Base-by-base conservation (phyloP, 2,797 vertebrate species). In the Hippopotamyrus pictus region DNA sequence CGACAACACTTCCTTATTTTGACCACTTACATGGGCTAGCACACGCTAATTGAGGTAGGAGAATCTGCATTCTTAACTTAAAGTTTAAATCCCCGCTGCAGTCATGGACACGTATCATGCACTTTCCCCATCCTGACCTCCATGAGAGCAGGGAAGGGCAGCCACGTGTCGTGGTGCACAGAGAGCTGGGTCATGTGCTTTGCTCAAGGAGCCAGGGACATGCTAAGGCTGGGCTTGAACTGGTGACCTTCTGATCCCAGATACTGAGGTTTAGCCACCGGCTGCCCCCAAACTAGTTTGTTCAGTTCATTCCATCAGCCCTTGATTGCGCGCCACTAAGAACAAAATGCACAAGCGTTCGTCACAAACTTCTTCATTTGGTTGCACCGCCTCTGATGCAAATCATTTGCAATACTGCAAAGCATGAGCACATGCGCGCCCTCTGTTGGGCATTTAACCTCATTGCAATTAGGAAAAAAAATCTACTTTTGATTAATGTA, bases 221-320 rank as follows among this genome's bases (percentile, higher is more conserved):
- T 62, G 57, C 57, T 9, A 22, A 62, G n/a, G n/a, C n/a, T 62
- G 57, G 57, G 57, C n/a, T 25, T 25, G n/a, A 25, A 25, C 57
- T 62, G 57, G 57, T 22, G 22, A 62, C 57, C 57, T 62, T 62
- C n/a, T 62, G n/a, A 62, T 62, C 57, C 3, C 57, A 25, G n/a
- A 62, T 25, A 62, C n/a, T 25, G 57, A 59, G 57, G 57, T n/a
- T 59, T 22, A 59, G n/a, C n/a, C n/a, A 59, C 57, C 2, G 2
- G 22, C 57, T 22, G 57, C 22, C 57, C 22, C 95, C 94, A 95
- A 5, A 93, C 22, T 0, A 1, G 2, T 22, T 91, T 1, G 3
- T 92, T 92, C 87, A 96, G 1, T 11, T 6, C 33, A 19, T 86
- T 88, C 48, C 79, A 88, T 0, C 1, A 0, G 8, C 94, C 93